Evolutionary conservation across 2,888 invertebrate genomes (phyloP), one percentile per base, ranked within the genome.

Genomic region (Lithophane ornitopus): DNA sequence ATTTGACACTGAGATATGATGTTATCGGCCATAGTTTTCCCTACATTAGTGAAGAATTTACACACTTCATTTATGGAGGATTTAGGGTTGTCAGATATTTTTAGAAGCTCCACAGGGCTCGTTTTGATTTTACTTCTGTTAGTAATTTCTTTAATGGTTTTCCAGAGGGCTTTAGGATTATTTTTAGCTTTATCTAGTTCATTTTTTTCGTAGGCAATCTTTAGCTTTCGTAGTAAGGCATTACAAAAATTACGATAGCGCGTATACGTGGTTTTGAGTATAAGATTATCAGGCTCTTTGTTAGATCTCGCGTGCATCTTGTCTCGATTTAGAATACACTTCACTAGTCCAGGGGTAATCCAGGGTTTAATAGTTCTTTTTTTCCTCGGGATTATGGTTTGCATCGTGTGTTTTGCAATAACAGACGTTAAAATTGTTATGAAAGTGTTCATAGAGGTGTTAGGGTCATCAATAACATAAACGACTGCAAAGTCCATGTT

Each of bases 211-310:
- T 70, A 70, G 14, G 46, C 22, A 19, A 34, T 39, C 26, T 39
- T 61, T 49, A 70, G 16, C 9, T 70, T 70, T 11, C 59, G 34
- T 49, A 59, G 59, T 46, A 61, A 3, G 26, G 22, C 28, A 46
- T 70, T 70, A 46, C 70, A 59, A 16, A 59, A 70, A 61, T 70
- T 70, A 9, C 59, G 46, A 34, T 70, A 49, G 19, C 70, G 70
- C 12, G 70, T 67, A 16, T 58, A 58, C 26, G 26, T 56, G 14
- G 26, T 56, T 56, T 56, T 56, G 56, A 26, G 56, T 56, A 56
- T 67, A n/a, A 54, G 9, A n/a, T 67, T 67, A 19, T 67, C 0
- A 39, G 67, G 67, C 12, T 52, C 67, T 54, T 67, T 67, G 1
- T 39, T 67, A 16, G 39, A 67, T 52, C 3, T 14, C 19, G 16